These are phyloP conservation scores for Tetragonisca angustula DNA, from an alignment of 2,888 invertebrate genomes.

Conservation along the genomic window DNA sequence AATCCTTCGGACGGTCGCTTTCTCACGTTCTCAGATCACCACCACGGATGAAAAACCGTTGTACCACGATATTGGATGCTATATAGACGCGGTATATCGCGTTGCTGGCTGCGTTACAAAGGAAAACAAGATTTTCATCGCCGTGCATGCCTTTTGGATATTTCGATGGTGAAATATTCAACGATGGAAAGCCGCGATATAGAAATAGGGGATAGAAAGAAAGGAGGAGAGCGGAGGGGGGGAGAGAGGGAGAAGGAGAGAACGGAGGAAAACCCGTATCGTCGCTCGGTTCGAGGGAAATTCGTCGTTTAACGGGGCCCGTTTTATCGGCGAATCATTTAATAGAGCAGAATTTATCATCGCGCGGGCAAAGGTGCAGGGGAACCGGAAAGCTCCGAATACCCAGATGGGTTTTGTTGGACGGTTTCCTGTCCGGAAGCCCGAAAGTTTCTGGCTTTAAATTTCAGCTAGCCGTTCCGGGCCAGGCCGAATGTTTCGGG, in stretches of 20 bases:
- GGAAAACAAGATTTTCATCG: constrained; percentile 11
- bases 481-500: constrained; percentile 52
- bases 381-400: constrained; percentile 49
- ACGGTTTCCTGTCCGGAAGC: constrained; percentile 60
- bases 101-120: constrained; percentile 5
- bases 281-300: constrained; percentile 10
- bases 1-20: constrained; percentile 8
- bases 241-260: too few species aligned
- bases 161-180: constrained; percentile 25
- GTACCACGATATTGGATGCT: constrained; percentile 2
- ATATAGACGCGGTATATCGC: background rate
- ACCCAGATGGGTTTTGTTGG: constrained; percentile 58
- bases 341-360: constrained; percentile 45
- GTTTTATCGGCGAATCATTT: constrained; percentile 47
- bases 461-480: constrained; percentile 49
- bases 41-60: background rate
- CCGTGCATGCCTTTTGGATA: background rate
- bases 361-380: constrained; percentile 30
- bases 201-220: background rate
- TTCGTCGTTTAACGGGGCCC: constrained; percentile 23
- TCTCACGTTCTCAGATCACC: constrained; percentile 26
- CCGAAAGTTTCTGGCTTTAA: constrained; percentile 60
- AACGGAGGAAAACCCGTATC: background rate
- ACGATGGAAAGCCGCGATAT: background rate
- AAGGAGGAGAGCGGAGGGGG: background rate